Evolutionary conservation across 2,888 invertebrate species (phyloP).

Genomic region (Deilephila porcellus): DNA sequence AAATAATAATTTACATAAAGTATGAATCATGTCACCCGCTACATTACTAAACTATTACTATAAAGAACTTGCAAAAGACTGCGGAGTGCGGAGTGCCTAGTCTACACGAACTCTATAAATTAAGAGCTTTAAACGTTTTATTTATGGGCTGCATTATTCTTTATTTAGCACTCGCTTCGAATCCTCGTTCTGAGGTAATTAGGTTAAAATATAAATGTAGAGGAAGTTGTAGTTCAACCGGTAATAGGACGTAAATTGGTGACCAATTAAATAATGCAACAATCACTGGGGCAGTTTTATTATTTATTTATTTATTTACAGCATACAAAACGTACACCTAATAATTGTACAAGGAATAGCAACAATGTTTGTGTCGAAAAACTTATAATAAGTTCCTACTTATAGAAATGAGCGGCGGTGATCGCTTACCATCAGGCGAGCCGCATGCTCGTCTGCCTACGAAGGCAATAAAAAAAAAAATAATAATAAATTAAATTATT

Average conservation of each 20-base stretch:
- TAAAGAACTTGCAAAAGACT: neutral
- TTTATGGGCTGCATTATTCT: constrained; percentile 22
- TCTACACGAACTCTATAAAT: constrained; percentile 10
- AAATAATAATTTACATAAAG: neutral
- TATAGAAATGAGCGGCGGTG: no score
- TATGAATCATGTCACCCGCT: neutral
- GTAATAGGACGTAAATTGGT: neutral
- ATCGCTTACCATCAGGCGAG: no score
- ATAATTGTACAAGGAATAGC: no score
- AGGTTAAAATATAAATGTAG: constrained; percentile 1
- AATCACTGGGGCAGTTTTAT: neutral
- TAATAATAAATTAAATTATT: no score
- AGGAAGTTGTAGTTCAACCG: neutral
- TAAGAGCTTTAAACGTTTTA: constrained; percentile 21
- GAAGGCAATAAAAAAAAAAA: no score
- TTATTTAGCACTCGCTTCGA: constrained; percentile 21
- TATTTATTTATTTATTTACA: no score
- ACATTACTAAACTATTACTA: neutral
- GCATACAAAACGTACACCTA: no score
- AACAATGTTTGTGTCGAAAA: no score
- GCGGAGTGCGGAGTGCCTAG: neutral
- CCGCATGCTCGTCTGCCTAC: no score
- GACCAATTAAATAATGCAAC: neutral
- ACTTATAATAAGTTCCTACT: no score
- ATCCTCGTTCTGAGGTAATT: neutral